Percentiles rank a stretch among this genome's conserved stretches.
These are phyloP conservation scores for Lepus americanus DNA, from an alignment of 2,113 vertebrate species.

Conservation along the genomic window DNA sequence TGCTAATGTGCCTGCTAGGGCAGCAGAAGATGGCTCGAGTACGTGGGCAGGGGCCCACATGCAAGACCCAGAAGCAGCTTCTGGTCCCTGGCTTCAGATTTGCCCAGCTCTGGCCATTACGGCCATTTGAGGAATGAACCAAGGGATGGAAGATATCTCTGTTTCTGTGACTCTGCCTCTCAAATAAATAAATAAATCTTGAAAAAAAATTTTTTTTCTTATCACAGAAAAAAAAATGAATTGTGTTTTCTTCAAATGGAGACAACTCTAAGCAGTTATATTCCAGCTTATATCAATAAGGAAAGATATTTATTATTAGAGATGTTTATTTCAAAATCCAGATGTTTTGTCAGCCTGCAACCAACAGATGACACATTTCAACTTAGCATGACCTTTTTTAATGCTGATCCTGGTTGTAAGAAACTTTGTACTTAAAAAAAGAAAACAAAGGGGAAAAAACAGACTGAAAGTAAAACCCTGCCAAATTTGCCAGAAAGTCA, in stretches of 20 bases:
- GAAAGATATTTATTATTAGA: not conserved
- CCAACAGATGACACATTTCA: not conserved
- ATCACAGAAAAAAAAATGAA: not conserved
- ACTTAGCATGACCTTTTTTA: not conserved
- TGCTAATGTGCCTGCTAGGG: too few relatives aligned
- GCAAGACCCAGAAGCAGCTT: too few relatives aligned
- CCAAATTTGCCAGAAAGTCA: conserved; percentile 45
- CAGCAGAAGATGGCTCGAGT: too few relatives aligned
- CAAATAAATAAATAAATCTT: too few relatives aligned
- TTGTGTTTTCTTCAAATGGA: not conserved
- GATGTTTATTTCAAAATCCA: not conserved
- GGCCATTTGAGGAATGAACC: too few relatives aligned
- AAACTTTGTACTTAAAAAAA: conserved; percentile 19
- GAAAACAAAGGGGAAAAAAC: not conserved
- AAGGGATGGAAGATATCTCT: too few relatives aligned
- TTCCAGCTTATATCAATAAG: not conserved
- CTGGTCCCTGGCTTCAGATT: too few relatives aligned
- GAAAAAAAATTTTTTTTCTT: conserved; percentile 19
- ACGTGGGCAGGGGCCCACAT: too few relatives aligned
- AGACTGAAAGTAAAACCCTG: not conserved
- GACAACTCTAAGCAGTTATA: not conserved
- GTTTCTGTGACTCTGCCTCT: too few relatives aligned
- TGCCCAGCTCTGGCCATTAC: too few relatives aligned
- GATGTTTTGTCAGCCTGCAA: not conserved
- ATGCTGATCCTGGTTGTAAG: not conserved